A percentile compares a stretch with the other conserved stretches of the same genome.
Conservation (phyloP, 2,113 vertebrate species). For the Opisthocomus hoazin region DNA sequence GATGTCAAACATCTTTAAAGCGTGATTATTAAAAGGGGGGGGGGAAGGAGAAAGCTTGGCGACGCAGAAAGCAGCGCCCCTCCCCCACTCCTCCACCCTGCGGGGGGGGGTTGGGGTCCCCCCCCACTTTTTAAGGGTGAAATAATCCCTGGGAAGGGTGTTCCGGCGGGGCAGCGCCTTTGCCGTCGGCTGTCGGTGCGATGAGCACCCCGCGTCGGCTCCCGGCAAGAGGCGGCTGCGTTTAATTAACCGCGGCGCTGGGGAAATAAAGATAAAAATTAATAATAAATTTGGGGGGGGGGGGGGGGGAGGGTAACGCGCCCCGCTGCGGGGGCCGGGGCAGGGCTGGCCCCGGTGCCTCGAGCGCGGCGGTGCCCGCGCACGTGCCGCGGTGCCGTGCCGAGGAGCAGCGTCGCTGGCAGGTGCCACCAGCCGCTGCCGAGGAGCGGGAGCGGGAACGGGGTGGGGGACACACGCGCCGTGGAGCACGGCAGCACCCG, state of each 20-base stretch:
- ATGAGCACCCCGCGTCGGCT: slow-evolving; percentile 34
- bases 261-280: neutral
- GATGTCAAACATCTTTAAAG: slow-evolving; percentile 81
- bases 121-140: neutral
- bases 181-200: neutral
- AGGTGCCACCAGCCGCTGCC: neutral
- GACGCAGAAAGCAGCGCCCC: slow-evolving; percentile 13
- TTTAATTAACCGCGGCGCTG: slow-evolving; percentile 58
- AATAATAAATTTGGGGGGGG: neutral
- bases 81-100: neutral
- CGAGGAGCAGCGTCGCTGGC: neutral
- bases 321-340: neutral
- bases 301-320: too few relatives aligned
- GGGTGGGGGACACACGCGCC: too few relatives aligned
- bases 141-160: neutral
- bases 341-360: neutral
- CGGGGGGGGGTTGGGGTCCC: neutral
- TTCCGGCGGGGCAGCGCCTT: neutral
- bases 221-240: slow-evolving; percentile 24
- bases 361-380: neutral
- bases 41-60: neutral
- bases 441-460: neutral
- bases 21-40: slow-evolving; percentile 65
- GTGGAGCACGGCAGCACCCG: neutral
- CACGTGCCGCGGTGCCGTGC: neutral